These are phyloP conservation scores for Microcaecilia unicolor DNA, from an alignment of 2,797 vertebrate species.

Conservation along the genomic window DNA sequence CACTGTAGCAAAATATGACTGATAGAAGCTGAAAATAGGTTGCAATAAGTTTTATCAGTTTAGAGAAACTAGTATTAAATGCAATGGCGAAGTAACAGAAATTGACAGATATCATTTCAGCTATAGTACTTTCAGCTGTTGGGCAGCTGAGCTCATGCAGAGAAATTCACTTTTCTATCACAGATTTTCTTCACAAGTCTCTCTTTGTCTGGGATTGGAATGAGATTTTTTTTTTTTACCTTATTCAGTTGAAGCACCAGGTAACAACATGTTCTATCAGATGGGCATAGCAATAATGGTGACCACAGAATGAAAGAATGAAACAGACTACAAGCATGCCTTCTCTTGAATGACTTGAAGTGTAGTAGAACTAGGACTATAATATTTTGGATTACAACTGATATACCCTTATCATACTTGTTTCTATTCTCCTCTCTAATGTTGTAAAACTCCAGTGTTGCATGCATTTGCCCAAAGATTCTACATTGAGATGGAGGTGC, in stretches of 20 bases:
- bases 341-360: neutral
- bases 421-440: constrained; percentile 1
- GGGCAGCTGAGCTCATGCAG: neutral
- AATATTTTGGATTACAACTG: neutral
- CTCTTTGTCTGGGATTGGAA: neutral
- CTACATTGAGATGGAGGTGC: constrained; percentile 1
- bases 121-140: neutral
- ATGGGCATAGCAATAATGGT: neutral
- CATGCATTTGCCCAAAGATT: neutral
- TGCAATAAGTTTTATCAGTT: constrained; percentile 9
- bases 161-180: neutral
- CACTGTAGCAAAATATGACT: neutral
- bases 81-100: neutral
- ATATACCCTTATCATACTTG: constrained; percentile 1
- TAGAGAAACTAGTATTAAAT: neutral
- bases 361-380: neutral
- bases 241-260: neutral
- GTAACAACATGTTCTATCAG: neutral
- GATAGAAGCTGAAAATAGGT: constrained; percentile 9
- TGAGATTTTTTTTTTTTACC: neutral
- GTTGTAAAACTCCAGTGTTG: too few species aligned
- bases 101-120: constrained; percentile 10
- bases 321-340: neutral
- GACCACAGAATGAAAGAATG: neutral
- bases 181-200: neutral